phyloP scores from a whole-genome alignment of 1,140 invertebrate species.

The Pentalonia nigronervosa region DNA sequence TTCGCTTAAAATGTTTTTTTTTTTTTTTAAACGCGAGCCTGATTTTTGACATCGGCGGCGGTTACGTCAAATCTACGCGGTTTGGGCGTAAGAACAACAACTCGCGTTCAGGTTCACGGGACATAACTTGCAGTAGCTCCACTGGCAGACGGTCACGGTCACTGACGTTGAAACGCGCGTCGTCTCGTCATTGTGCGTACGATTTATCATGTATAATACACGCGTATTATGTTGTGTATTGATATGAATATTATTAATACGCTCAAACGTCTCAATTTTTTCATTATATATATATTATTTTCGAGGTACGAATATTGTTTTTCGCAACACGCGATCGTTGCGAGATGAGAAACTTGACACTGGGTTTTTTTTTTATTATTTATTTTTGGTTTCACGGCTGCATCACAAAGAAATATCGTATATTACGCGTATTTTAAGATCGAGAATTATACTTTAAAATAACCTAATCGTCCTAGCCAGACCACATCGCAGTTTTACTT shows the following conservation, averaged over 20 bases:
- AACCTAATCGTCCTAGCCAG: not conserved
- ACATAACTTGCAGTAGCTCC: not conserved
- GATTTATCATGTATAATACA: not conserved
- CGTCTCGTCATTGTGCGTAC: not conserved
- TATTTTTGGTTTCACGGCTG: not conserved
- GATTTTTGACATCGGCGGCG: not conserved
- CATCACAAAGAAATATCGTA: not conserved
- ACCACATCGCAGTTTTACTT: not conserved
- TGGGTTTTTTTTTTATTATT: not conserved
- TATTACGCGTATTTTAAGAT: not conserved
- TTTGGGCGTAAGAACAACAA: not conserved
- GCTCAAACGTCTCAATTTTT: not conserved
- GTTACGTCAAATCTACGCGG: not conserved
- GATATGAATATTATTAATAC: not conserved
- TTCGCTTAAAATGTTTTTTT: not conserved
- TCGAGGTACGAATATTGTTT: not conserved
- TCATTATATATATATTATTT: no score
- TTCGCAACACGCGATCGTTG: not conserved
- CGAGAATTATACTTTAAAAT: not conserved
- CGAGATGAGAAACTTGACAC: not conserved
- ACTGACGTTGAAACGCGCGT: not conserved
- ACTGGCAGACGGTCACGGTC: not conserved
- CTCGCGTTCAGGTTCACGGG: not conserved
- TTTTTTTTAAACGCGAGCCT: not conserved
- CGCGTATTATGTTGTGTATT: not conserved